These are phyloP conservation scores for Brenthis ino DNA, from an alignment of 2,888 invertebrate species.

Conservation along the genomic window DNA sequence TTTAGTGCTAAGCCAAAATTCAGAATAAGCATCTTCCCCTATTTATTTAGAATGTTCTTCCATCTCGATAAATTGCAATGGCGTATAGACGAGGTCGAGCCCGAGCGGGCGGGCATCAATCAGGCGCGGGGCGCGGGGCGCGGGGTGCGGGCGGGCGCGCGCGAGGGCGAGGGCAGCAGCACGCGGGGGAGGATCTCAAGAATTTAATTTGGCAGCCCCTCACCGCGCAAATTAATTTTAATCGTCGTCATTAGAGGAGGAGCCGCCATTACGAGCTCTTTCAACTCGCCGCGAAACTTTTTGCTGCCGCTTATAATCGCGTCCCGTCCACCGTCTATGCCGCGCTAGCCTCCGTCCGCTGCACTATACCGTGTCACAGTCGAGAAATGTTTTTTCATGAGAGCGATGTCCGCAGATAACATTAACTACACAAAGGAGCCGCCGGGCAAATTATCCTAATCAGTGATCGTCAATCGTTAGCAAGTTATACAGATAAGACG, in stretches of 20 bases:
- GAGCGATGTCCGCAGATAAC: conserved; percentile 27
- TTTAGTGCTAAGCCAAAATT: background rate
- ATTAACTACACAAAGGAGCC: conserved; percentile 32
- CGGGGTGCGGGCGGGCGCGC: conserved; percentile 15
- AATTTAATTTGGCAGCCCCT: conserved; percentile 70
- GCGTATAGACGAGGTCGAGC: conserved; percentile 15
- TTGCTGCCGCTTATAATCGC: conserved; percentile 48
- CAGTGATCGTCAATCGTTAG: conserved; percentile 38
- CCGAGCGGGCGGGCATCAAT: conserved; percentile 35
- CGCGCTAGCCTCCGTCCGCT: conserved; percentile 25
- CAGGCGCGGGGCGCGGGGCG: conserved; percentile 15
- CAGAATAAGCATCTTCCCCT: conserved; percentile 9
- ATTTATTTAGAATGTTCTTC: conserved; percentile 5
- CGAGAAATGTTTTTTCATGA: conserved; percentile 30
- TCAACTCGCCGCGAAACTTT: conserved; percentile 49
- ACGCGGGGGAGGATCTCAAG: conserved; percentile 45
- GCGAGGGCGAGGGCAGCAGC: conserved; percentile 27
- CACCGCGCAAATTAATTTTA: conserved; percentile 76
- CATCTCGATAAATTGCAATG: conserved; percentile 14
- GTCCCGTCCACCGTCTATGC: conserved; percentile 38
- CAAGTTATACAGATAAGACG: conserved; percentile 18
- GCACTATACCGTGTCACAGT: conserved; percentile 36
- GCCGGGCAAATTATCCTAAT: conserved; percentile 45
- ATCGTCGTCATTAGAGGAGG: conserved; percentile 70
- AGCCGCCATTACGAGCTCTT: conserved; percentile 42